Conservation (phyloP, 1,140 invertebrate genomes). For the Hydropsyche tenuis region DNA sequence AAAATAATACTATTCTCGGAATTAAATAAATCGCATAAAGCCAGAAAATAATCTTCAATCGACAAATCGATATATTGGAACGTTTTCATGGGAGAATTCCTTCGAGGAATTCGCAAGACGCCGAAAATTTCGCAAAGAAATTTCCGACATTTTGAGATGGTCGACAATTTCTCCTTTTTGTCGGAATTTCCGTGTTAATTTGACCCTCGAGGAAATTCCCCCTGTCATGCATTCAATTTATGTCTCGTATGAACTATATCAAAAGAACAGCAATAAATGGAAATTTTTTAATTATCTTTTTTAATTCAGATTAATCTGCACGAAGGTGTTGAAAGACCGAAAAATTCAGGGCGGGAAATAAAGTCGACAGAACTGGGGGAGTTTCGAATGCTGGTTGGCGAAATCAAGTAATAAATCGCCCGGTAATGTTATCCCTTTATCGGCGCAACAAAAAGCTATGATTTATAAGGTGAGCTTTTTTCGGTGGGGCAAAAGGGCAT, state of each 20-base stretch:
- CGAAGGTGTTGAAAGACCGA: no score
- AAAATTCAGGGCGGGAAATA: no score
- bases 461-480: slow-evolving; percentile 31
- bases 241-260: background rate
- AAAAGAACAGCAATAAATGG: no score
- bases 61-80: slow-evolving; percentile 21
- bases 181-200: no score
- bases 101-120: slow-evolving; percentile 3
- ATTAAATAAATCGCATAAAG: no score
- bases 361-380: no score
- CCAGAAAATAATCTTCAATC: slow-evolving; percentile 8
- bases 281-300: no score
- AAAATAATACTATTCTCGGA: no score
- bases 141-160: slow-evolving; percentile 33
- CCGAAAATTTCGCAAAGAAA: slow-evolving; percentile 31
- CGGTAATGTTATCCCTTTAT: background rate
- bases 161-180: background rate
- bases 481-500: background rate
- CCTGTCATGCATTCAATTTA: background rate
- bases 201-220: background rate
- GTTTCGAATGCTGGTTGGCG: no score
- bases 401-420: no score
- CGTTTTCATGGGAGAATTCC: background rate
- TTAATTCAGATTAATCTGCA: no score
- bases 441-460: slow-evolving; percentile 34